A percentile compares a stretch with the other conserved stretches of the same genome.
phyloP scores from a whole-genome alignment of 2,113 vertebrate genomes.

The Coptodon rendalli region DNA sequence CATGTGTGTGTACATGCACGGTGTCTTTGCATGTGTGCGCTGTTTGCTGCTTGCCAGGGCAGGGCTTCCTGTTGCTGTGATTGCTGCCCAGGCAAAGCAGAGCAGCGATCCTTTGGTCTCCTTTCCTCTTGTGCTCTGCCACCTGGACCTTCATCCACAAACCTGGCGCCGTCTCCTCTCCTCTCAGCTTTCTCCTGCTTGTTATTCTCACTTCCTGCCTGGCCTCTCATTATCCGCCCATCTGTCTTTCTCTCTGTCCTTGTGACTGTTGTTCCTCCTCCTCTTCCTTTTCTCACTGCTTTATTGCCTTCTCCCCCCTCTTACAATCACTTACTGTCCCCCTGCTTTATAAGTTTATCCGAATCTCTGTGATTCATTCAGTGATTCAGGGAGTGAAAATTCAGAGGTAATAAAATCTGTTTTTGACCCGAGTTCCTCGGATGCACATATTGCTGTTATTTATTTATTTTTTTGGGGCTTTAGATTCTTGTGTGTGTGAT shows the following conservation, averaged over 20 bases:
- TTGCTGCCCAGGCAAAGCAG: conserved; percentile 24
- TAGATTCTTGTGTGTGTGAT: neutral
- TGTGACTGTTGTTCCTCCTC: conserved; percentile 4
- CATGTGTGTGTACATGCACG: neutral
- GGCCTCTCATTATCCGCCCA: conserved; percentile 32
- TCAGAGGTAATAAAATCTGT: conserved; percentile 49
- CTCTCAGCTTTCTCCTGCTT: neutral
- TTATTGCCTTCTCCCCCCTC: neutral
- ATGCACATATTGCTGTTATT: conserved; percentile 29
- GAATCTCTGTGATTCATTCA: conserved; percentile 33
- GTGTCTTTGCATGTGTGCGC: conserved; percentile 11
- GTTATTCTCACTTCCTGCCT: conserved; percentile 30
- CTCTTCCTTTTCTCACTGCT: conserved; percentile 15
- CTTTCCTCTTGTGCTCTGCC: conserved; percentile 33
- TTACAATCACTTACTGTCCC: neutral
- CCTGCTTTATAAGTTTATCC: neutral
- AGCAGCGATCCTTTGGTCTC: conserved; percentile 30
- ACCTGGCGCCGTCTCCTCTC: conserved; percentile 5
- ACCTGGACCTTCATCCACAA: conserved; percentile 47
- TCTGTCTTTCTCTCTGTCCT: conserved; percentile 1
- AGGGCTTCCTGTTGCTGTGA: conserved; percentile 61
- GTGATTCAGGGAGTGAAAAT: conserved; percentile 47
- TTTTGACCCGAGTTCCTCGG: conserved; percentile 40
- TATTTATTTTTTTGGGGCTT: neutral
- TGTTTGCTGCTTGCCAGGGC: conserved; percentile 39